Percentiles rank a stretch among this genome's conserved stretches.
phyloP scores from a whole-genome alignment of 1,140 invertebrate genomes.

The Drosophila pseudoananassae region DNA sequence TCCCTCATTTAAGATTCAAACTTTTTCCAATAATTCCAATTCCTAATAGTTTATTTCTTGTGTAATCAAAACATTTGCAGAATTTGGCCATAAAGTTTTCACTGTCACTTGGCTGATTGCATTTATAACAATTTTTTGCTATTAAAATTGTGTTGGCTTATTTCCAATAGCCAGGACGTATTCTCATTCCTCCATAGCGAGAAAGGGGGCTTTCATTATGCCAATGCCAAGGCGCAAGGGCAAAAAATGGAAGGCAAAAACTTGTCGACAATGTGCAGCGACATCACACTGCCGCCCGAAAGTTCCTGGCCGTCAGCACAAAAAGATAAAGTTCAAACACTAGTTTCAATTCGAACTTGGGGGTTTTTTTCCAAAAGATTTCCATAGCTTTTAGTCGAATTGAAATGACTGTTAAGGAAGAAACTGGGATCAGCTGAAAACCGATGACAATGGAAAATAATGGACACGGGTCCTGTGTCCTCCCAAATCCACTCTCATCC shows the following conservation, averaged over 20 bases:
- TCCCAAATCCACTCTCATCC: not conserved
- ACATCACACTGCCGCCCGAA: conserved; percentile 24
- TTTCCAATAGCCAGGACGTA: conserved; percentile 58
- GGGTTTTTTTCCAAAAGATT: conserved; percentile 37
- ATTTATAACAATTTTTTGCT: conserved; percentile 56
- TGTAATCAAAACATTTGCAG: not conserved
- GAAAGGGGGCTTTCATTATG: conserved; percentile 56
- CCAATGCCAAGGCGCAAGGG: conserved; percentile 49
- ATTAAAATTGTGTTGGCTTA: conserved; percentile 65
- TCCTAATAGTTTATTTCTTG: not conserved
- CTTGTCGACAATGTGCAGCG: conserved; percentile 50
- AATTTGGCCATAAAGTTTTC: conserved; percentile 51
- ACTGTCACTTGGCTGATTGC: conserved; percentile 67
- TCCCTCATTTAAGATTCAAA: too few relatives aligned
- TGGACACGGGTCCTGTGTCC: not conserved
- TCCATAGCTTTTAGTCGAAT: conserved; percentile 60
- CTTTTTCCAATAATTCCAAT: not conserved
- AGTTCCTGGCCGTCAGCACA: conserved; percentile 31
- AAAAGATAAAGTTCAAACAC: conserved; percentile 30
- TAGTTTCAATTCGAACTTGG: conserved; percentile 25
- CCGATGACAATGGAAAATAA: conserved; percentile 28
- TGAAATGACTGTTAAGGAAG: conserved; percentile 23
- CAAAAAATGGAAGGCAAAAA: conserved; percentile 48
- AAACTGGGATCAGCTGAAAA: conserved; percentile 18
- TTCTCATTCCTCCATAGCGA: conserved; percentile 27